A percentile compares a stretch with the other conserved stretches of the same genome.
Evolutionary conservation across 2,797 vertebrate species (phyloP).

Genomic region (Gallinago stenura): DNA sequence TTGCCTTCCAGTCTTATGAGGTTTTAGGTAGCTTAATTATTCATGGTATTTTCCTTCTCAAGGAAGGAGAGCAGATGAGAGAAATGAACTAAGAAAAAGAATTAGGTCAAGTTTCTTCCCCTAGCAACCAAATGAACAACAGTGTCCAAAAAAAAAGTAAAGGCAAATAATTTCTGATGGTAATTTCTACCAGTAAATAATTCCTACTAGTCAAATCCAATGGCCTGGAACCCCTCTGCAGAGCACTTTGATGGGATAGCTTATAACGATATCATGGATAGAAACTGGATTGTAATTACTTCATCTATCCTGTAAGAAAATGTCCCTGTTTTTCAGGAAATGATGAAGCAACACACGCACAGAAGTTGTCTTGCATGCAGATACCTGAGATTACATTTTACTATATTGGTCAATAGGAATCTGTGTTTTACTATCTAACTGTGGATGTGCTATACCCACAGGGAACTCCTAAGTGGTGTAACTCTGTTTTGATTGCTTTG

Average conservation of each 20-base stretch:
- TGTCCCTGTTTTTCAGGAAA: neutral
- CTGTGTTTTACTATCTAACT: neutral
- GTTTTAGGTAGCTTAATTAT: constrained; percentile 22
- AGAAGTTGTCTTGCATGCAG: neutral
- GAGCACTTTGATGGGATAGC: neutral
- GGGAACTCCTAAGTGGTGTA: neutral
- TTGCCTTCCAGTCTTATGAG: neutral
- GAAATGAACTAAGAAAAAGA: neutral
- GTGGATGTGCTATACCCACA: neutral
- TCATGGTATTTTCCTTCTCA: constrained; percentile 12
- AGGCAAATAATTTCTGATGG: neutral
- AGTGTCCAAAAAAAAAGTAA: neutral
- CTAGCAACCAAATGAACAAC: neutral
- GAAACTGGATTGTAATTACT: neutral
- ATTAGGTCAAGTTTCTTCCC: neutral
- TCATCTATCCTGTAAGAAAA: neutral
- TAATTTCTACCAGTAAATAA: neutral
- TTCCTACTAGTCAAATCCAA: neutral
- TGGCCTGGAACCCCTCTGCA: neutral
- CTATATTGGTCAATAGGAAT: neutral
- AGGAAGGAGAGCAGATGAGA: neutral
- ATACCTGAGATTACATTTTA: neutral
- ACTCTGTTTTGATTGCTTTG: neutral
- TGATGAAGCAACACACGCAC: neutral
- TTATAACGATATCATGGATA: neutral